phyloP scores from a whole-genome alignment of 1,140 invertebrate species.

The Harlomillsia oculata region DNA sequence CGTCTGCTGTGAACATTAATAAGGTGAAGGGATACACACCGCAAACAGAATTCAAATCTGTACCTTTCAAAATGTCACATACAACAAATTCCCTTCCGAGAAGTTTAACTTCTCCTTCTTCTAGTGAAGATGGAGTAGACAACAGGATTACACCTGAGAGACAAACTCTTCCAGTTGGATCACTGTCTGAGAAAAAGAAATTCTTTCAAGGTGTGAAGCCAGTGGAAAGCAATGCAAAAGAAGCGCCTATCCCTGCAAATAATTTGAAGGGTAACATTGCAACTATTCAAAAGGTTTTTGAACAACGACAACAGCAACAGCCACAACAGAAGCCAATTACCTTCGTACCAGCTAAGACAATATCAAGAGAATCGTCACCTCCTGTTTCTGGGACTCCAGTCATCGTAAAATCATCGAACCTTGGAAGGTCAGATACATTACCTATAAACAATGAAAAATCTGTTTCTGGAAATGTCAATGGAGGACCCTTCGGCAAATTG shows the following conservation, averaged over 20 bases:
- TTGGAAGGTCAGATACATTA: not conserved
- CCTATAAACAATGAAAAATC: not conserved
- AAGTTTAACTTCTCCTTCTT: not conserved
- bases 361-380: slow-evolving; percentile 5
- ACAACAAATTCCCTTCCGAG: not conserved
- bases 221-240: slow-evolving; percentile 24
- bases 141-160: no score
- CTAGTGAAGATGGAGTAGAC: no score
- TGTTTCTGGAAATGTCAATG: not conserved
- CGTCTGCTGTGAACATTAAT: no score
- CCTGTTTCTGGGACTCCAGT: not conserved
- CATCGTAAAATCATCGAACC: not conserved
- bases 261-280: slow-evolving; percentile 34
- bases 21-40: no score
- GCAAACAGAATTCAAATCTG: no score
- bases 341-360: not conserved
- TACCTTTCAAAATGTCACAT: no score
- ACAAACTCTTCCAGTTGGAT: no score
- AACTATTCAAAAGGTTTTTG: slow-evolving; percentile 34
- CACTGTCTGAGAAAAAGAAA: slow-evolving; percentile 21
- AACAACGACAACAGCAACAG: slow-evolving; percentile 17
- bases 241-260: slow-evolving; percentile 29
- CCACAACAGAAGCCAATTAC: slow-evolving; percentile 6
- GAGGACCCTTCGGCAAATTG: no score
- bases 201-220: slow-evolving; percentile 33